Evolutionary conservation across 2,797 vertebrate genomes (phyloP), one percentile per base, ranked within the genome.

Genomic region (Tragopan temminckii): DNA sequence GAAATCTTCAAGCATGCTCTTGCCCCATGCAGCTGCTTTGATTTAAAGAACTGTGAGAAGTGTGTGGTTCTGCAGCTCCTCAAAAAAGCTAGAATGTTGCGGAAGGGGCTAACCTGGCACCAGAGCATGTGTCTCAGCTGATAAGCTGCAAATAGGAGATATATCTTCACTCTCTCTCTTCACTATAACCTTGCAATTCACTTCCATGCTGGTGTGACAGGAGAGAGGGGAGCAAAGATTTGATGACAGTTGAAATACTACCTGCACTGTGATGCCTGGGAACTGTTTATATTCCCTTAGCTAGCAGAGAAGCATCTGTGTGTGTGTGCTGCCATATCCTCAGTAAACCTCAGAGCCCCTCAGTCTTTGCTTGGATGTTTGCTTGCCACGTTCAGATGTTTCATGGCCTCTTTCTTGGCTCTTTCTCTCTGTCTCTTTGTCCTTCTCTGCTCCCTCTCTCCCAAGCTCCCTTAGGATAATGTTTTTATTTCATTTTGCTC

Each of bases 401-500:
- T 90, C 84, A 53, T 76, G 66, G 42, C 79, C 87, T 53, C 88
- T 53, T 53, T 75, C 42, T 76, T 76, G 12, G 38, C 20, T 33
- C 16, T 29, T 38, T n/a, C 35, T 79, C 35, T 53, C 33, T 78
- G 57, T 66, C 29, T 76, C 5, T 72, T 86, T 90, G 63, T 92
- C 80, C 83, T 94, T 59, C 33, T 67, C 21, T 95, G 82, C 23
- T 33, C n/a, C 13, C 19, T 64, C 27, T 63, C 38, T 29, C 38
- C n/a, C 25, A 53, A 43, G 86, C 78, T 71, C 81, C 68, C 42
- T 85, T 46, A 36, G 5, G 19, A 25, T 53, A 71, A 68, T 25
- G 59, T 80, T 70, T 93, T 71, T 53, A 58, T 70, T 95, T 90
- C 18, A 38, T 81, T 94, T 93, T 85, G 31, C 33, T 90, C 63